Conservation (phyloP, 2,797 vertebrate genomes). For the Paguma larvata region DNA sequence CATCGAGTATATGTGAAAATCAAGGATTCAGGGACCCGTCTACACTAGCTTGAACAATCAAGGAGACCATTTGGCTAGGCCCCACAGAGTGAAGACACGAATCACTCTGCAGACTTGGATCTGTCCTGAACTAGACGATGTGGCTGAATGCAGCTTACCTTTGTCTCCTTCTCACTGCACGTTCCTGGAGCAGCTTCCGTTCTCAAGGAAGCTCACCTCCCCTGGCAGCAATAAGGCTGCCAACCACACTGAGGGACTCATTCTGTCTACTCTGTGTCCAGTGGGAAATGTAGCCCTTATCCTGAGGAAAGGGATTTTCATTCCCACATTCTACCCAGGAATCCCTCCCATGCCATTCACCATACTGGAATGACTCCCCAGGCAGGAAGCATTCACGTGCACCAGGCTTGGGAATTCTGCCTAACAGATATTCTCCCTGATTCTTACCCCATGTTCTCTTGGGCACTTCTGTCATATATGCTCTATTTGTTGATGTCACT, state of each 20-base stretch:
- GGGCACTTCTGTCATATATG: background rate
- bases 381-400: background rate
- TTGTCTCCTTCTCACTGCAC: background rate
- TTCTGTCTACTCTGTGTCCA: background rate
- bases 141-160: background rate
- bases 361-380: background rate
- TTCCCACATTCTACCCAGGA: background rate
- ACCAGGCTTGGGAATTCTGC: background rate
- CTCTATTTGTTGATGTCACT: background rate
- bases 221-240: background rate
- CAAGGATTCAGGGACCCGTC: background rate
- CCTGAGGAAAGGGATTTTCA: background rate
- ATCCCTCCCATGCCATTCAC: background rate
- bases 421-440: background rate
- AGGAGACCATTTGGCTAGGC: background rate
- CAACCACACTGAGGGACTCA: background rate
- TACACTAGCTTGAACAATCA: background rate
- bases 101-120: background rate
- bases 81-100: too few relatives aligned
- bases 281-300: background rate
- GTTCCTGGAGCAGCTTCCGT: background rate
- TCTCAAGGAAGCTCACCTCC: background rate
- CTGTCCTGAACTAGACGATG: background rate
- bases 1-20: background rate
- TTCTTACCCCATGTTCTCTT: background rate